Conservation (phyloP, 2,113 vertebrate species). For the Donacobius atricapilla region DNA sequence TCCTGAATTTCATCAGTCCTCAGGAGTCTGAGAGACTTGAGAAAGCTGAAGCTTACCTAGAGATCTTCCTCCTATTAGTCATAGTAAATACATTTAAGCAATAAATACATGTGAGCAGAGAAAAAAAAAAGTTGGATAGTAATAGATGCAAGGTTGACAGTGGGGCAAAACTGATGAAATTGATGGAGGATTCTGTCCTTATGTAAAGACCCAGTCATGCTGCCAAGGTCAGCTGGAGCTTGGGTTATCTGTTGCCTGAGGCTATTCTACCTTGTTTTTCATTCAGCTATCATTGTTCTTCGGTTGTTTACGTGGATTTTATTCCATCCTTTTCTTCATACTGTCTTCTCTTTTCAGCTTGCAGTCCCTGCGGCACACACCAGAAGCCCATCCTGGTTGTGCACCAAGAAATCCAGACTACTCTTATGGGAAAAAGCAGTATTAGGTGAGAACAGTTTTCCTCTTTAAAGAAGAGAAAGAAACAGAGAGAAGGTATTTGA, state of each 20-base stretch:
- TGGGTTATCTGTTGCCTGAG: background rate
- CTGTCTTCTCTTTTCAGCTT: background rate
- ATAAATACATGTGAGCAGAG: background rate
- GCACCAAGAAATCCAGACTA: background rate
- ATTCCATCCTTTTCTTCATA: background rate
- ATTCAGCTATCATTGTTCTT: constrained; percentile 13
- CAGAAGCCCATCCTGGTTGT: background rate
- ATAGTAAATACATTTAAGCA: background rate
- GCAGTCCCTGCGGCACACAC: background rate
- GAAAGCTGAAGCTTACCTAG: background rate
- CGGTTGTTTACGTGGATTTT: background rate
- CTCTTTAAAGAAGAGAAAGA: background rate
- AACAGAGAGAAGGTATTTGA: background rate
- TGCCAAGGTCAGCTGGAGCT: background rate
- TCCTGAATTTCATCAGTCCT: background rate
- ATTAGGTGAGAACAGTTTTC: background rate
- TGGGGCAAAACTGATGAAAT: background rate
- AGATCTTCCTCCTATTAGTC: background rate
- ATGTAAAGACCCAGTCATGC: background rate
- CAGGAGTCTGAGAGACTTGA: background rate
- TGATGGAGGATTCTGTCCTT: background rate
- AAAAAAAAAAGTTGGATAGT: background rate
- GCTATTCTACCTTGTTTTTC: constrained; percentile 23
- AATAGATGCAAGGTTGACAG: background rate
- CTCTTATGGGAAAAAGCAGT: background rate